Base-by-base conservation (phyloP, 2,888 invertebrate genomes). In the Plagodis dolabraria region DNA sequence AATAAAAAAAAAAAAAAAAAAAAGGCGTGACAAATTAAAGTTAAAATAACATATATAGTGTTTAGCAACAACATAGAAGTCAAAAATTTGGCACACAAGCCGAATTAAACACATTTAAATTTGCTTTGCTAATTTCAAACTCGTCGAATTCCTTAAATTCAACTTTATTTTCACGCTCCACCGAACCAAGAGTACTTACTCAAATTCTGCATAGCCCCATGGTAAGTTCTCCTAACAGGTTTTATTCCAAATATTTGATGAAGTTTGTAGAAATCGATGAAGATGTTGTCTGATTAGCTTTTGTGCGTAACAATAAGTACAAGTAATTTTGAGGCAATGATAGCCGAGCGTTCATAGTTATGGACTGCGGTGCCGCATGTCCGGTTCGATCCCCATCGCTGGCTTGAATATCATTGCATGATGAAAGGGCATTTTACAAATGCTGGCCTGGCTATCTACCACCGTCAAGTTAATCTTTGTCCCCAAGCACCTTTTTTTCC, bases 361-460 rank as follows among this genome's bases (percentile, higher is more conserved):
- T 83, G 76, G 73, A 77, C 70, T 75, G 74, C 4, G 74, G 76
- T 81, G 80, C 80, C 84, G 85, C 83, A 83, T 85, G 83, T 84
- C 86, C 86, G 88, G 89, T 89, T 86, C 88, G 86, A 79, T 80
- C 76, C 67, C 80, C 86, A 85, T 82, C 83, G 77, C 81, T 75
- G n/a, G n/a, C 85, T 87, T 79, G 79, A 84, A 72, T 83, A 85
- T 85, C 85, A 87, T 87, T 84, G 84, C 85, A 85, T 87, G 83
- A 22, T 22, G 22, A 4, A 22, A 2, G 22, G 1, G 22, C 22
- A 1, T 22, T 22, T 22, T 22, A 4, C 22, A 4, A 22, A 22
- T 80, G 81, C 82, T 80, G 79, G 77, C 77, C 77, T 75, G 78
- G 88, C 87, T 88, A 89, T 87, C 89, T 89, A 89, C 55, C 50